Base-by-base conservation (phyloP, 2,888 invertebrate species). In the Clitarchus hookeri region DNA sequence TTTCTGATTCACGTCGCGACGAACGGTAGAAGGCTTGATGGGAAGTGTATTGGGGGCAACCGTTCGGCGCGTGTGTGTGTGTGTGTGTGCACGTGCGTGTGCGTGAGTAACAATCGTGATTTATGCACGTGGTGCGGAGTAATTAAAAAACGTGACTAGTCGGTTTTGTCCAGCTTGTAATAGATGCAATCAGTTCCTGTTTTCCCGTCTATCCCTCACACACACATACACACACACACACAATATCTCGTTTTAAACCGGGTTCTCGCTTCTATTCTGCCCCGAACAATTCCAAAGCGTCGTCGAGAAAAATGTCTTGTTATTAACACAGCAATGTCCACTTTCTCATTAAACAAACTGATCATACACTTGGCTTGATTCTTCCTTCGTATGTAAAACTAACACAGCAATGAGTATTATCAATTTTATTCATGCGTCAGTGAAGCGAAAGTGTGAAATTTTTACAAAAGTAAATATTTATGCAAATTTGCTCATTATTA, bases 111-210 rank as follows among this genome's bases (percentile, higher is more conserved):
- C 65, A 48, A 48, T n/a, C n/a, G 65, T 65, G 65, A 65, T 65
- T 65, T 65, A 65, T 65, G 65, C 65, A 65, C n/a, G 65, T 65
- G 65, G 13, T 65, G 65, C 23, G 65, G 65, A 65, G 65, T 65
- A 65, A 65, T 65, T 65, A 65, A 65, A 65, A 65, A 65, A 65
- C 65, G 65, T 65, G 65, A 65, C 65, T 65, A 65, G 65, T 65
- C 65, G 65, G 13, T 65, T 65, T 65, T n/a, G 65, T 65, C n/a
- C 65, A 19, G 65, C 65, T 65, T 65, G 65, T 65, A 65, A 65
- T 65, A 65, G 65, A 65, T 65, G 65, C 65, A 65, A 65, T 65
- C 65, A 9, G 65, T 65, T 65, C n/a, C 65, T 65, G 65, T 65
- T 65, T 65, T 19, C 65, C n/a, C n/a, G 65, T 65, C 65, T 65